These are phyloP conservation scores for Diplodus sargus DNA, from an alignment of 2,797 vertebrate genomes.

Conservation along the genomic window DNA sequence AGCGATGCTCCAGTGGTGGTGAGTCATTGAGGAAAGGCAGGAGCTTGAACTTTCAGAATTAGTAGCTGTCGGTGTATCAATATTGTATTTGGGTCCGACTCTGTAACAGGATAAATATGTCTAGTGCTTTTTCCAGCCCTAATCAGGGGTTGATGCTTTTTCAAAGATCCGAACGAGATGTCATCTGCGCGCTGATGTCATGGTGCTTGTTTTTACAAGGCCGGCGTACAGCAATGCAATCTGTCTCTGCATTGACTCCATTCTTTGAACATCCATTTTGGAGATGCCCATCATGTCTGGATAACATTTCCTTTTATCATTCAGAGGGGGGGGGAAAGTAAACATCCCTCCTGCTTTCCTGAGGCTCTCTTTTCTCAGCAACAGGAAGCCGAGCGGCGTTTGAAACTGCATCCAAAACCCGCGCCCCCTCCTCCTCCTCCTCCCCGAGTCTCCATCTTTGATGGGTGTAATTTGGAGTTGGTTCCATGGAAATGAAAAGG, in stretches of 20 bases:
- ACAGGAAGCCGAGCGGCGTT: constrained; percentile 67
- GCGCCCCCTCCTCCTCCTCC: neutral
- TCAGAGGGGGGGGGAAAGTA: constrained; percentile 19
- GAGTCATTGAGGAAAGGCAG: constrained; percentile 22
- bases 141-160: neutral
- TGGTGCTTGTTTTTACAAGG: constrained; percentile 7
- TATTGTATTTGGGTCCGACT: constrained; percentile 12
- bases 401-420: constrained; percentile 71
- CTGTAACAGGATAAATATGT: neutral
- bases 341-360: constrained; percentile 52
- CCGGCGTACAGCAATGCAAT: constrained; percentile 16
- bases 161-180: constrained; percentile 1
- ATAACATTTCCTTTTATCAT: constrained; percentile 73
- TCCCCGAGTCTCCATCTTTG: constrained; percentile 60
- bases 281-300: constrained; percentile 68
- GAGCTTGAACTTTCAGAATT: neutral
- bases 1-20: constrained; percentile 11
- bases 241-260: constrained; percentile 51
- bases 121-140: constrained; percentile 6
- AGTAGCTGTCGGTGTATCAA: constrained; percentile 1
- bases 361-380: constrained; percentile 45
- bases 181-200: neutral
- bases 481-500: constrained; percentile 77
- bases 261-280: constrained; percentile 56
- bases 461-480: constrained; percentile 74